Evolutionary conservation across 1,140 invertebrate species (phyloP).

Genomic region (Drosophila arawakana): DNA sequence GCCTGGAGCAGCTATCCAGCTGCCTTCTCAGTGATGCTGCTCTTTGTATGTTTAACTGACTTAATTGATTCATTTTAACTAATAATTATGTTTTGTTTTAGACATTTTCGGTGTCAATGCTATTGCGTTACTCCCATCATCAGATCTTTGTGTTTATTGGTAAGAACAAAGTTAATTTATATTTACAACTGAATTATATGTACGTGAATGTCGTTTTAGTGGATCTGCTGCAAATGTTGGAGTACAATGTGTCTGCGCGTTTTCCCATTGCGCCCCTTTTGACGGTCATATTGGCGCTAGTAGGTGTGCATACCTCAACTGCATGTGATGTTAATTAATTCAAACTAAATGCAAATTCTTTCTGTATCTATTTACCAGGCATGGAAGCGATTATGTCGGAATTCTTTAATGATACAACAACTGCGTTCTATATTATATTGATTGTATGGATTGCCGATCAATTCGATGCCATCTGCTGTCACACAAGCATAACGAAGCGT

Average conservation of each 20-base stretch:
- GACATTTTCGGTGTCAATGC: constrained; percentile 99
- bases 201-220: constrained; percentile 87
- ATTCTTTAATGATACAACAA: constrained; percentile 99
- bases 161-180: constrained; percentile 88
- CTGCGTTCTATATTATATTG: constrained; percentile 99
- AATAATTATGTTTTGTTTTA: constrained; percentile 84
- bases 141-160: constrained; percentile 99
- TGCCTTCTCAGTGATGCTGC: constrained; percentile 98
- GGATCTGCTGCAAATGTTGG: constrained; percentile 98
- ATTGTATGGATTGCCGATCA: constrained; percentile 99
- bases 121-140: constrained; percentile 98
- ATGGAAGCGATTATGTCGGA: constrained; percentile 99
- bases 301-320: constrained; percentile 90
- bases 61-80: not conserved
- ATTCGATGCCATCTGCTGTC: constrained; percentile 99
- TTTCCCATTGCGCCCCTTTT: constrained; percentile 98
- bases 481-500: constrained; percentile 96
- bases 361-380: constrained; percentile 86
- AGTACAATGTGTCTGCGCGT: constrained; percentile 95
- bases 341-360: constrained; percentile 23
- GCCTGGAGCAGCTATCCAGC: constrained; percentile 96
- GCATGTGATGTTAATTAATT: not conserved
- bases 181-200: not conserved
- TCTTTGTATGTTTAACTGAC: constrained; percentile 95
- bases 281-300: constrained; percentile 98